Evolutionary conservation across 2,888 invertebrate species (phyloP), one percentile per base, ranked within the genome.

Genomic region (Xanthia icteritia): DNA sequence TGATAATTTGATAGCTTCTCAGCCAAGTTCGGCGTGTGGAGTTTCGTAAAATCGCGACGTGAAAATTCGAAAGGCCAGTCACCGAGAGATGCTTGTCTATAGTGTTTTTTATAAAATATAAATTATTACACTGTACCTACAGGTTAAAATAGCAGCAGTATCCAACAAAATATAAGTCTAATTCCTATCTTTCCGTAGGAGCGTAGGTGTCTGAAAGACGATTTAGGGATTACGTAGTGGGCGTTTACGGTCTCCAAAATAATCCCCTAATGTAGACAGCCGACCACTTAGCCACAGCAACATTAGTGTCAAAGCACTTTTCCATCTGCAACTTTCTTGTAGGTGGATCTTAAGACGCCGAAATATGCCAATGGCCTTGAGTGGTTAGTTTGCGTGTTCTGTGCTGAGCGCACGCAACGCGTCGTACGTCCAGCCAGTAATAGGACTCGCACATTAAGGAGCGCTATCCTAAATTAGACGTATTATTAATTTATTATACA

Each of bases 161-260:
- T 39, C 23, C 39, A 39, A 3, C 4, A 45, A 17, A 65, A n/a
- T 68, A 27, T n/a, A 60, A 39, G 23, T 64, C 45, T 39, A 48
- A 56, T 63, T 48, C 13, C 39, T 58, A 67, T 81, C 31, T 66
- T 65, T 23, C n/a, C 27, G 17, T 61, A 42, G 11, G 8, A 17
- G 66, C 58, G 77, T 81, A 66, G 80, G 80, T 36, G 61, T 60
- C 11, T 51, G 54, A 23, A 82, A 76, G 54, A 67, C 27, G 77
- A 51, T 51, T 77, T 67, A 51, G 20, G 61, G 70, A 82, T 70
- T 65, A 81, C 15, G 36, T 20, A 56, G 70, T 81, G 82, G 82
- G 80, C 51, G 77, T 81, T 71, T 58, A 71, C 82, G 58, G 66
- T 67, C 70, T 77, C 61, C 61, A 67, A 67, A 81, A 77, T 82